Evolutionary conservation across 2,797 vertebrate genomes (phyloP).

Genomic region (Microhierax caerulescens): DNA sequence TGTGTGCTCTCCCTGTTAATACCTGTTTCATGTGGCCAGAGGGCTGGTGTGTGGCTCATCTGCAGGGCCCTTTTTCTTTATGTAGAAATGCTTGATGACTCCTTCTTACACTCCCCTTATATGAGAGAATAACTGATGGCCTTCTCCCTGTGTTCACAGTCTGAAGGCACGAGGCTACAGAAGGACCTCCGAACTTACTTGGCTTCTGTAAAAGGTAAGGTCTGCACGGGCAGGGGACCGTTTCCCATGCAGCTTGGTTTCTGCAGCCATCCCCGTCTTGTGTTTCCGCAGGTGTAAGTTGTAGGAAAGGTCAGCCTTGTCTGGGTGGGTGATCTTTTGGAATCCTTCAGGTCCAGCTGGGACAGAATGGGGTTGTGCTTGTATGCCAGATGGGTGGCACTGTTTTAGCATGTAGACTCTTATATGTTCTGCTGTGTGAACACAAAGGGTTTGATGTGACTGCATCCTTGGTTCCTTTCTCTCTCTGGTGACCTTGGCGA

Average conservation of each 20-base stretch:
- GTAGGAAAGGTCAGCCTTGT: not conserved
- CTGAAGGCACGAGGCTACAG: slow-evolving; percentile 89
- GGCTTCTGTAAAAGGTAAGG: slow-evolving; percentile 87
- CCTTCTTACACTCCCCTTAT: not conserved
- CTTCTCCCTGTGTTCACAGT: slow-evolving; percentile 71
- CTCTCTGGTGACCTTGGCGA: not conserved
- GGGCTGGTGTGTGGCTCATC: not conserved
- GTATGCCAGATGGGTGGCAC: not conserved
- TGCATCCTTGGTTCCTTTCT: not conserved
- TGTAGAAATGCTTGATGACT: not conserved
- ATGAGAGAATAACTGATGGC: not conserved
- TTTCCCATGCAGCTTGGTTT: not conserved
- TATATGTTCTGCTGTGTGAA: not conserved
- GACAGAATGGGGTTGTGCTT: not conserved
- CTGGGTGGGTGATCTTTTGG: not conserved
- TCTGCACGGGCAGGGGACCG: not conserved
- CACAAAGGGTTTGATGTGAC: not conserved
- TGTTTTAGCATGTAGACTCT: not conserved
- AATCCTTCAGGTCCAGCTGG: not conserved
- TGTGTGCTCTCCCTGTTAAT: not conserved
- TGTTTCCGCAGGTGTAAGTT: not conserved
- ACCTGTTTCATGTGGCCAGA: not conserved
- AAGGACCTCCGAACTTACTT: slow-evolving; percentile 90
- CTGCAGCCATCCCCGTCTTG: not conserved
- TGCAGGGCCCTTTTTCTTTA: not conserved